phyloP scores from a whole-genome alignment of 1,140 invertebrate species.

The Euura saliciscinereae region DNA sequence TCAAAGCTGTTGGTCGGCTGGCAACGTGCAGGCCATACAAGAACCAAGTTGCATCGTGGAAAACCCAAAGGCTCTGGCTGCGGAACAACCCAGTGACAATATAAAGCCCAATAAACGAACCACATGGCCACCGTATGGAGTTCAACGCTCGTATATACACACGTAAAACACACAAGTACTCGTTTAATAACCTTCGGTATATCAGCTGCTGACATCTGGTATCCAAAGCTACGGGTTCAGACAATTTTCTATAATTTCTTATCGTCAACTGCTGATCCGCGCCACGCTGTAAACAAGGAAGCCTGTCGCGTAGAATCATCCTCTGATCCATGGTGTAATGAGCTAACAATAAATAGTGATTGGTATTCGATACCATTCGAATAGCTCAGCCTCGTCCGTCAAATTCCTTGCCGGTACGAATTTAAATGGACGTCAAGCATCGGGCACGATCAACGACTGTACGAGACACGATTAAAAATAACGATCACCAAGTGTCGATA shows the following conservation, averaged over 20 bases:
- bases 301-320: too few relatives aligned
- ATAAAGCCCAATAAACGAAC: conserved; percentile 29
- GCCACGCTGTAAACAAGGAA: too few relatives aligned
- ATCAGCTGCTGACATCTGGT: conserved; percentile 10
- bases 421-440: too few relatives aligned
- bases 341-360: too few relatives aligned
- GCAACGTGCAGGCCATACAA: conserved; percentile 1
- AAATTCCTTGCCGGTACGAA: too few relatives aligned
- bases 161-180: neutral
- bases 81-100: conserved; percentile 21
- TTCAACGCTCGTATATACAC: conserved; percentile 9
- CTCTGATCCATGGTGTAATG: too few relatives aligned
- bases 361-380: too few relatives aligned
- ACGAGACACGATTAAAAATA: too few relatives aligned
- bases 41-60: neutral
- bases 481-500: neutral
- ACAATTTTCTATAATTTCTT: neutral
- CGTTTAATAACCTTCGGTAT: neutral
- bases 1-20: neutral
- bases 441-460: too few relatives aligned
- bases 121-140: conserved; percentile 32
- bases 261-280: too few relatives aligned
- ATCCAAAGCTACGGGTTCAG: neutral
- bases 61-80: neutral
- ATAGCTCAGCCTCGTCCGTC: too few relatives aligned